Percentiles rank a stretch among this genome's conserved stretches.
These are phyloP conservation scores for Silurus lanzhouensis DNA, from an alignment of 2,797 vertebrate species.

Conservation along the genomic window DNA sequence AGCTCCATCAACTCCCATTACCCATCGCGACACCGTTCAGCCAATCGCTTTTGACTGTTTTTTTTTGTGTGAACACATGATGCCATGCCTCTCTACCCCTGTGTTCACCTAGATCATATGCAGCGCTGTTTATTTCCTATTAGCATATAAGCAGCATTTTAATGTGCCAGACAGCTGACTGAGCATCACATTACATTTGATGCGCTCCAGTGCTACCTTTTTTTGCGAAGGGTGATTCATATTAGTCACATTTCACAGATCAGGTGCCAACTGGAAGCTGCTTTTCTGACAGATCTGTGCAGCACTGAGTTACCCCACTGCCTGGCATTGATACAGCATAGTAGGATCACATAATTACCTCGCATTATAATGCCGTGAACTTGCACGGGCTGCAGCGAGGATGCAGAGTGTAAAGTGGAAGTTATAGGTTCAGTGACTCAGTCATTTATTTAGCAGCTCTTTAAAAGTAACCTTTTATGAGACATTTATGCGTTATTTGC, in stretches of 20 bases:
- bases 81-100: slow-evolving; percentile 31
- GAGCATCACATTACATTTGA: slow-evolving; percentile 55
- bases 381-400: background rate
- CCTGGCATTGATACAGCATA: background rate
- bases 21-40: slow-evolving; percentile 34
- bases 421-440: background rate
- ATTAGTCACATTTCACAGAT: slow-evolving; percentile 54
- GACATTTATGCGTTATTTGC: background rate
- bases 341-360: background rate
- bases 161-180: slow-evolving; percentile 35
- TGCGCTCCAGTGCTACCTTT: slow-evolving; percentile 45
- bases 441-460: background rate
- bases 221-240: slow-evolving; percentile 47
- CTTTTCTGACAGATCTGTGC: slow-evolving; percentile 26
- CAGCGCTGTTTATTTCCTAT: slow-evolving; percentile 47
- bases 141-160: slow-evolving; percentile 42
- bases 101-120: slow-evolving; percentile 27
- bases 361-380: background rate
- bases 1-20: slow-evolving; percentile 53
- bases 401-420: background rate
- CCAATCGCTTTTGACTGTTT: slow-evolving; percentile 45
- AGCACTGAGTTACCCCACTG: background rate
- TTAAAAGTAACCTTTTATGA: background rate
- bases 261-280: slow-evolving; percentile 30
- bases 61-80: slow-evolving; percentile 40